A percentile compares a stretch with the other conserved stretches of the same genome.
These are phyloP conservation scores for Physocephala rufipes DNA, from an alignment of 2,888 invertebrate species.

Conservation along the genomic window DNA sequence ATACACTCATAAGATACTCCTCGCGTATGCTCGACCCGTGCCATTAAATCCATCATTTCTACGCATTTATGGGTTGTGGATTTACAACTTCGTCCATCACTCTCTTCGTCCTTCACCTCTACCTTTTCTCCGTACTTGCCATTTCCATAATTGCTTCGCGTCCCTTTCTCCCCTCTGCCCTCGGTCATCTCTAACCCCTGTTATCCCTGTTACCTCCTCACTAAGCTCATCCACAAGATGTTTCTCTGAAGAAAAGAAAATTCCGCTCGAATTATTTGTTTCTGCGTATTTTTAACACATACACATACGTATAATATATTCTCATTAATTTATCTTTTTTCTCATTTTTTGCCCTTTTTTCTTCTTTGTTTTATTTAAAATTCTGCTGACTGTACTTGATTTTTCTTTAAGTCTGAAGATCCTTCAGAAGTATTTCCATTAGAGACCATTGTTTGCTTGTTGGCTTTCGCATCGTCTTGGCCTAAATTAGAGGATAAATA, in stretches of 20 bases:
- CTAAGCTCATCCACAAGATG: slow-evolving; percentile 6
- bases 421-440: not conserved
- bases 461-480: not conserved
- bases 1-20: no score
- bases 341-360: not conserved
- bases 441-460: not conserved
- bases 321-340: slow-evolving; percentile 23
- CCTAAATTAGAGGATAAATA: not conserved
- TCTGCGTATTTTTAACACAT: not conserved
- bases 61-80: no score
- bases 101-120: not conserved
- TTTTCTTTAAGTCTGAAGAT: not conserved
- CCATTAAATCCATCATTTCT: not conserved
- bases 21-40: no score
- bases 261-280: slow-evolving; percentile 29
- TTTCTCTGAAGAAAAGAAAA: slow-evolving; percentile 5
- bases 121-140: not conserved
- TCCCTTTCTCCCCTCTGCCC: no score
- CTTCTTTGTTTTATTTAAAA: not conserved
- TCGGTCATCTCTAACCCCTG: no score
- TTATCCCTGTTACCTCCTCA: no score
- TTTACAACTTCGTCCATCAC: no score
- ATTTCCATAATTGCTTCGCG: not conserved
- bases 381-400: slow-evolving; percentile 25
- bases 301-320: slow-evolving; percentile 6